A percentile compares a stretch with the other conserved stretches of the same genome.
Conservation (phyloP, 2,888 invertebrate genomes). For the Diadromus collaris region DNA sequence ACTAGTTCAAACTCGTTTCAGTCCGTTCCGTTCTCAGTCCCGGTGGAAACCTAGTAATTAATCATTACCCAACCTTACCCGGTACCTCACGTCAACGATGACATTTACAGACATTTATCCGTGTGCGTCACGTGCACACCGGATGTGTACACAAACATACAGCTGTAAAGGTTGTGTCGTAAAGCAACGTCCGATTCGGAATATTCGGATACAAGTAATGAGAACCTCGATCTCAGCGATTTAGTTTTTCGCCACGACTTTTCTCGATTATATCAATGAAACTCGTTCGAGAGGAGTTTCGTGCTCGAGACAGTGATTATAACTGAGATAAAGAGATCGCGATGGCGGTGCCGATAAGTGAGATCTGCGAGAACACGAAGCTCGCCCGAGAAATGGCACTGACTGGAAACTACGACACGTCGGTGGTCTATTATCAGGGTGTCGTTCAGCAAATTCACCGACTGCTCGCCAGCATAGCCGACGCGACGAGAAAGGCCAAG, state of each 20-base stretch:
- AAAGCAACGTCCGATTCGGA: not conserved
- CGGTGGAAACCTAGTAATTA: no score
- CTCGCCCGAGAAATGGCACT: slow-evolving; percentile 97
- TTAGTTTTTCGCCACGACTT: not conserved
- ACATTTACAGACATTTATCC: not conserved
- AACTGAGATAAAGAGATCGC: not conserved
- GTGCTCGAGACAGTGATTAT: not conserved
- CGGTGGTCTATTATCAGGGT: slow-evolving; percentile 96
- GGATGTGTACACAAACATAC: not conserved
- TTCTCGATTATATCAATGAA: not conserved
- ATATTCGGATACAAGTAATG: not conserved
- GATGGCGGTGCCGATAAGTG: slow-evolving; percentile 94
- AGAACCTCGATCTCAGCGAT: not conserved
- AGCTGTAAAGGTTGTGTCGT: no score
- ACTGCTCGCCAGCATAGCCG: slow-evolving; percentile 89
- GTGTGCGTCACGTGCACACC: not conserved
- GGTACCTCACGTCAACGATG: no score
- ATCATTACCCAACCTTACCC: no score
- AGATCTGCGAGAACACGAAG: slow-evolving; percentile 97
- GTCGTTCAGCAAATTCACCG: slow-evolving; percentile 95
- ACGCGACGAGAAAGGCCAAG: slow-evolving; percentile 91
- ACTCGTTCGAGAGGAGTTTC: not conserved
- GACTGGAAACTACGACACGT: slow-evolving; percentile 97
- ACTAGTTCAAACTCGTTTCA: no score
- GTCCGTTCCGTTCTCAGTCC: no score